Percentiles rank a stretch among this genome's conserved stretches.
These are phyloP conservation scores for Narcine bancroftii DNA, from an alignment of 2,113 vertebrate genomes.

Conservation along the genomic window DNA sequence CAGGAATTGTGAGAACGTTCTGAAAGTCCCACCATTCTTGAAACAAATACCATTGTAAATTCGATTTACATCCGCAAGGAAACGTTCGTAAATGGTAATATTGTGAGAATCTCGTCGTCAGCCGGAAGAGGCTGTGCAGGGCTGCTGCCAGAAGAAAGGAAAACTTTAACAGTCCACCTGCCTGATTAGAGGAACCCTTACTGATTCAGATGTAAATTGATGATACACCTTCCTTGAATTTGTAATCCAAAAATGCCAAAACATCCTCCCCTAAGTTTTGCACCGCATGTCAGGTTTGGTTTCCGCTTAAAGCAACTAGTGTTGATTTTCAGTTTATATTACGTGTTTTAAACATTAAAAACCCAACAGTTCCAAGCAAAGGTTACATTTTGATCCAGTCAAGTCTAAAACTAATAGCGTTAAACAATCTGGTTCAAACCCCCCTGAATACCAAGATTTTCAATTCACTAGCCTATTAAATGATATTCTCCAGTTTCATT, in stretches of 20 bases:
- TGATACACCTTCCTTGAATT: neutral
- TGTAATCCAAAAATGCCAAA: neutral
- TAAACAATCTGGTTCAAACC: neutral
- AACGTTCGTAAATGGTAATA: neutral
- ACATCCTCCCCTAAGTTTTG: neutral
- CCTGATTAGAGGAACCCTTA: neutral
- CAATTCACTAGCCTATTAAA: too few species aligned
- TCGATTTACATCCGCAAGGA: neutral
- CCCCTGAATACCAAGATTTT: too few species aligned
- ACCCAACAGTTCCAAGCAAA: neutral
- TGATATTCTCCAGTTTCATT: too few species aligned
- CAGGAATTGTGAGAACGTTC: neutral
- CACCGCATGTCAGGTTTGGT: neutral
- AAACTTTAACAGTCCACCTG: neutral
- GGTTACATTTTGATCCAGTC: neutral
- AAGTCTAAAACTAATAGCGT: neutral
- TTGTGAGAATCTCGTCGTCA: neutral
- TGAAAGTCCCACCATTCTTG: neutral
- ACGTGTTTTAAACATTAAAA: neutral
- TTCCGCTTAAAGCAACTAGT: too few species aligned
- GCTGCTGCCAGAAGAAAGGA: neutral
- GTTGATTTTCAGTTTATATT: neutral
- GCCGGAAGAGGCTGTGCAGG: neutral
- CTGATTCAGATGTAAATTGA: neutral
- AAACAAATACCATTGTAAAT: neutral